Percentiles rank a stretch among this genome's conserved stretches.
phyloP scores from a whole-genome alignment of 1,140 invertebrate genomes.

The Zaprionus nigranus region DNA sequence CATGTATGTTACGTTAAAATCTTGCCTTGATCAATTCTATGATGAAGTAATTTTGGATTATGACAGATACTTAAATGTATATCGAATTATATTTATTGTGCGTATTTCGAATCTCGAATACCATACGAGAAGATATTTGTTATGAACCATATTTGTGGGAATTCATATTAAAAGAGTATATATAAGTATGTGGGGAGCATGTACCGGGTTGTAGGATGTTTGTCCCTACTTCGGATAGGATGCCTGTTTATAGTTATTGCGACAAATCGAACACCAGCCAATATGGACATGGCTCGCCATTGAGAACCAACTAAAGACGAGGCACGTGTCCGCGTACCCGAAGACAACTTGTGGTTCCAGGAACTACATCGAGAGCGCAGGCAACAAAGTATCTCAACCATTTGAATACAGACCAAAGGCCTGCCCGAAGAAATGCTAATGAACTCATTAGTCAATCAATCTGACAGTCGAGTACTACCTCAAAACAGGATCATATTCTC shows the following conservation, averaged over 20 bases:
- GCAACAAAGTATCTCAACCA: slow-evolving; percentile 30
- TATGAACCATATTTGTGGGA: slow-evolving; percentile 18
- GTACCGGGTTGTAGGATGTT: slow-evolving; percentile 17
- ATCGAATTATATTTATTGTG: neutral
- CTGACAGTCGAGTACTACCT: slow-evolving; percentile 11
- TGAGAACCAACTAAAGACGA: slow-evolving; percentile 42
- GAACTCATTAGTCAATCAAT: slow-evolving; percentile 78
- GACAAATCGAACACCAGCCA: slow-evolving; percentile 70
- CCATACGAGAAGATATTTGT: slow-evolving; percentile 1
- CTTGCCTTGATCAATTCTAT: neutral
- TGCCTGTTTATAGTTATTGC: slow-evolving; percentile 54
- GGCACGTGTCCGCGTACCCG: slow-evolving; percentile 52
- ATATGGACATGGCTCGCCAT: slow-evolving; percentile 60
- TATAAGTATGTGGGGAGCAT: slow-evolving; percentile 18
- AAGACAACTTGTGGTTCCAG: slow-evolving; percentile 29
- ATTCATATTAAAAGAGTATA: slow-evolving; percentile 22
- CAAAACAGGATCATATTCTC: slow-evolving; percentile 22
- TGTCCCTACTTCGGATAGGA: slow-evolving; percentile 35
- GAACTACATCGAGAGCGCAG: slow-evolving; percentile 25
- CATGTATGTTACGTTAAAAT: neutral
- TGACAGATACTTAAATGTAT: neutral
- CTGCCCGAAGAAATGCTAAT: slow-evolving; percentile 59
- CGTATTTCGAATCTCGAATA: neutral
- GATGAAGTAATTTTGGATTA: neutral
- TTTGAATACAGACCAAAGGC: slow-evolving; percentile 57